Base-by-base conservation (phyloP, 2,113 vertebrate genomes). In the Tragulus kanchil region DNA sequence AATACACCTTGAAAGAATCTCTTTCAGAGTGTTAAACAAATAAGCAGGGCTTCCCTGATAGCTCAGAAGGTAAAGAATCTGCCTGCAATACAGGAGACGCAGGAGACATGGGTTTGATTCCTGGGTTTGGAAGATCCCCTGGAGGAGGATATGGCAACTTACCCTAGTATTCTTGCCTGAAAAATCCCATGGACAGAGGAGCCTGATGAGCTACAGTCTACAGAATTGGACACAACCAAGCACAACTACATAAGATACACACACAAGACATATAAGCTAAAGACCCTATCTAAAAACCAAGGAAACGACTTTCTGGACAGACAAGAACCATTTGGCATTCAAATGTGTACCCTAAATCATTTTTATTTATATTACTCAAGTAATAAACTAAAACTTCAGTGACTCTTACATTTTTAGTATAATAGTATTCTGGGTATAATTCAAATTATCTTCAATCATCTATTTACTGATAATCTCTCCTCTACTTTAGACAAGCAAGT, bases 381-480 rank as follows among this genome's bases (percentile, higher is more conserved):
- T n/a, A 85, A 61, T 85, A 15, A 73, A 81, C 88, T 86, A 26
- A 69, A 85, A 95, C 25, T 79, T 93, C 31, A 89, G 52, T 42
- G 52, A 62, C 26, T n/a, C 65, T 69, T 87, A 52, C 23, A 50
- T 52, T 82, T 50, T 21, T 52, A 79, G 14, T 85, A 91, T 82
- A 50, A 48, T 56, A 45, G 23, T 77, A 31, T 28, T 79, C 69
- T 45, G 59, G 50, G 50, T 61, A 89, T 7, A 85, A 23, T 26
- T 90, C 59, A 92, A 25, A 31, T 54, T 31, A 3, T 85, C 21
- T 61, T 65, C 62, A 58, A 11, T 67, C 36, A 31, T 79, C 42
- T 82, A 59, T 82, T 85, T 58, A 61, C 75, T 31, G 59, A 67
- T 10, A n/a, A 15, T 31, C 25, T 78, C 23, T 88, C 58, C 26